Conservation (phyloP, 2,888 invertebrate genomes). For the Synanthedon formicaeformis region DNA sequence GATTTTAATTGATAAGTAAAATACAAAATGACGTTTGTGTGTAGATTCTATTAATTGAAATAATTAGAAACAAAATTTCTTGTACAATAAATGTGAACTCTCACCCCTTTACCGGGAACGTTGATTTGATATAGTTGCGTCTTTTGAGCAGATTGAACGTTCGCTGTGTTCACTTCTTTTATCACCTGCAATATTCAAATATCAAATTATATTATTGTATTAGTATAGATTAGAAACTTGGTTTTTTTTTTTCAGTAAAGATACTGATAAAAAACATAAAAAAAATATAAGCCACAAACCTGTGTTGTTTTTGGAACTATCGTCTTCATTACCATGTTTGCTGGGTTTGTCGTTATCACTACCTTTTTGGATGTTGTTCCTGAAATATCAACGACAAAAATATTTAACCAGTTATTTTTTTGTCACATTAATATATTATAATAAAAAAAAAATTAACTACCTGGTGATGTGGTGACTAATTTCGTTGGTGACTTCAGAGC, state of each 20-base stretch:
- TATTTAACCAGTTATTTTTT: no score
- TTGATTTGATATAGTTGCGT: constrained; percentile 79
- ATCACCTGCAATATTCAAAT: constrained; percentile 19
- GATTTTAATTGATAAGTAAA: no score
- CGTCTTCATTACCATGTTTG: constrained; percentile 41
- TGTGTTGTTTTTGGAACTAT: constrained; percentile 30
- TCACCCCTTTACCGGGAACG: constrained; percentile 78
- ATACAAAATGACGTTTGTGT: no score
- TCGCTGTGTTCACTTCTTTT: constrained; percentile 28
- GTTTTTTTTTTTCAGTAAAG: no score
- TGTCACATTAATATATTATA: background rate
- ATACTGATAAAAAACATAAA: no score
- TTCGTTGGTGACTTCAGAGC: constrained; percentile 76
- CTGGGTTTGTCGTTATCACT: constrained; percentile 32
- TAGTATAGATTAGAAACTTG: no score
- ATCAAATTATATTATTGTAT: no score
- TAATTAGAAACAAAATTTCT: no score
- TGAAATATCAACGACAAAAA: constrained; percentile 4
- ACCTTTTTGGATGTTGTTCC: constrained; percentile 35
- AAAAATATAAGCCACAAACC: constrained; percentile 15
- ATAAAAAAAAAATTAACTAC: constrained; percentile 7
- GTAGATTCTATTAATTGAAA: no score
- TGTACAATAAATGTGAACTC: constrained; percentile 18
- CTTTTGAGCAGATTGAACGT: constrained; percentile 27
- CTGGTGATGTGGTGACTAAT: constrained; percentile 74